Percentiles rank a stretch among this genome's conserved stretches.
Conservation (phyloP, 1,140 invertebrate species). For the Saccostrea cuccullata region DNA sequence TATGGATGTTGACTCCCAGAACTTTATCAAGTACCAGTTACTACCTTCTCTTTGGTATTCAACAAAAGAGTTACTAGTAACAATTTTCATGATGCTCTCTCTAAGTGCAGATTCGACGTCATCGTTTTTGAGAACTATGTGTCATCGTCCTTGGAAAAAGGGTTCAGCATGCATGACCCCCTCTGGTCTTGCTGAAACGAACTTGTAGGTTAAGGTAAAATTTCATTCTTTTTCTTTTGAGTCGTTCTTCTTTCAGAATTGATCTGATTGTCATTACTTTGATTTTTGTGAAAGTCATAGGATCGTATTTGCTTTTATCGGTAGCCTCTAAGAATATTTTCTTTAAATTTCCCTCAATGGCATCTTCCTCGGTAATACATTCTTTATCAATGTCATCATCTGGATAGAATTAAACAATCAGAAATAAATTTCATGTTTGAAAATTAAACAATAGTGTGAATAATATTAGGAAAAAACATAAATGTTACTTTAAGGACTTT, state of each 20-base stretch:
- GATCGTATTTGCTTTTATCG: not conserved
- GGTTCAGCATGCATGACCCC: conserved; percentile 21
- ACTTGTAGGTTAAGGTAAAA: conserved; percentile 26
- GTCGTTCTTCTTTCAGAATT: not conserved
- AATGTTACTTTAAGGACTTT: not conserved
- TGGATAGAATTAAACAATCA: not conserved
- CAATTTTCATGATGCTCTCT: conserved; percentile 33
- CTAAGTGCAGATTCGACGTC: conserved; percentile 27
- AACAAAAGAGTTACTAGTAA: conserved; percentile 39
- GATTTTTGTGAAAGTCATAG: not conserved
- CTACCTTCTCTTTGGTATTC: too few species aligned
- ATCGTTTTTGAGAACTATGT: not conserved
- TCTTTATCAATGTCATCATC: not conserved
- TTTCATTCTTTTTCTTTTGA: conserved; percentile 23
- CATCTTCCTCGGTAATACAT: conserved; percentile 17
- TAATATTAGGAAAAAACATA: not conserved
- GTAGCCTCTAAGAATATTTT: not conserved
- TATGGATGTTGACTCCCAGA: too few species aligned
- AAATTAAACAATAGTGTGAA: not conserved
- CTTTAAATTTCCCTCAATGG: not conserved
- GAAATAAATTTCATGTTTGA: not conserved
- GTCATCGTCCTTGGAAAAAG: conserved; percentile 33
- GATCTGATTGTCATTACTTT: not conserved
- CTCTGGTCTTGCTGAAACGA: conserved; percentile 14
- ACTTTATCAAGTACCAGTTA: too few species aligned